Evolutionary conservation across 2,797 vertebrate genomes (phyloP), one percentile per base, ranked within the genome.

Genomic region (Amazona ochrocephala): DNA sequence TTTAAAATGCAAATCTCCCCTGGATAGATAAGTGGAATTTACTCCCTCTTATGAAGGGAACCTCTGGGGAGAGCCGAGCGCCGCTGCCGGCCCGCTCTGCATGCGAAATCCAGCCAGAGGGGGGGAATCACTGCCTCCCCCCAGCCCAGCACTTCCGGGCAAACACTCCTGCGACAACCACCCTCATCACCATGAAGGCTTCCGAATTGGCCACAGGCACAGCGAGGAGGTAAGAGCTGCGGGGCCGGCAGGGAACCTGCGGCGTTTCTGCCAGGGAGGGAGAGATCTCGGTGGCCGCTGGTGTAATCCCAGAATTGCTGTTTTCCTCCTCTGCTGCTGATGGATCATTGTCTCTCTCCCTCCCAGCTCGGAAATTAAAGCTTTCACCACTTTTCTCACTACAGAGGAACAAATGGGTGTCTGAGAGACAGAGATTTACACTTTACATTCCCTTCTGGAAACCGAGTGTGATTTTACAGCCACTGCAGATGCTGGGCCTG

Each of bases 1-100:
- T 81, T 68, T 96, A 92, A 95, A 97, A 96, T 96, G 95, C 93
- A 95, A 97, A 96, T 97, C 86, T 82, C 74, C 88, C 62, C 54
- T 60, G 58, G 24, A 88, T 56, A 73, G 72, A 82, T 62, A 47
- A 95, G 81, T 96, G 94, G 96, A 93, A 94, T 89, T 96, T 97
- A 86, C 89, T 96, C 87, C 87, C 70, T 97, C 62, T 95, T 95
- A 95, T 94, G 94, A 97, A 97, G 95, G 80, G 73, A 94, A 64
- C 80, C 95, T 94, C 87, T 26, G 50, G 96, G 94, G 96, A 95
- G 80, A 94, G 83, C 72, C 5, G 39, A 86, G 90, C n/a, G 66
- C 81, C 5, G 41, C 1, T 32, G 94, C 93, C 32, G 54, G 93
- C 79, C 92, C 53, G 74, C 84, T 85, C 65, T n/a, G 77, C 90